Conservation (phyloP, 2,797 vertebrate species). For the Helarctos malayanus region DNA sequence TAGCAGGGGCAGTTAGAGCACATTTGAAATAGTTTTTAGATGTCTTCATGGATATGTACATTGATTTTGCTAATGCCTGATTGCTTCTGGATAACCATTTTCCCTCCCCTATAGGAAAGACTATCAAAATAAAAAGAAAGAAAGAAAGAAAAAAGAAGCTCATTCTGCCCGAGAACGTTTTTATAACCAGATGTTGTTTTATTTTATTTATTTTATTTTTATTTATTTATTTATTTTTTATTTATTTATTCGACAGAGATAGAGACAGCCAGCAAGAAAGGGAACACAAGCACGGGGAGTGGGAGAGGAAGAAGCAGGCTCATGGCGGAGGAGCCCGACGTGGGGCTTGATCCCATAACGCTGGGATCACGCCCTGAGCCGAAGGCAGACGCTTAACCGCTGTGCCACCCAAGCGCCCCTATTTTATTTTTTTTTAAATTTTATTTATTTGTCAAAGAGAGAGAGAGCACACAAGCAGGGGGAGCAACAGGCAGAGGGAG, state of each 20-base stretch:
- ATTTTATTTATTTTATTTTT: too few species aligned
- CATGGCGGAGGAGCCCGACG: too few species aligned
- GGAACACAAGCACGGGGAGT: not conserved
- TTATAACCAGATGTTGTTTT: not conserved
- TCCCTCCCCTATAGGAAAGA: not conserved
- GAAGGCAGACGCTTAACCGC: too few species aligned
- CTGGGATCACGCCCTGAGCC: too few species aligned
- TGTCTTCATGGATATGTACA: not conserved
- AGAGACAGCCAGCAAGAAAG: not conserved
- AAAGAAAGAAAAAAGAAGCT: not conserved
- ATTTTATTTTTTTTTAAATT: too few species aligned
- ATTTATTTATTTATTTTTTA: not conserved
- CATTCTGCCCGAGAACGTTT: conserved; percentile 10
- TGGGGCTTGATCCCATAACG: too few species aligned
- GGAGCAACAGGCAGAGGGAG: too few species aligned
- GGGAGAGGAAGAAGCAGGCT: not conserved
- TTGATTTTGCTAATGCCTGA: conserved; percentile 33
- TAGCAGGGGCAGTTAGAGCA: not conserved
- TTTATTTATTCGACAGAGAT: not conserved
- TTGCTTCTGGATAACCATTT: conserved; percentile 30
- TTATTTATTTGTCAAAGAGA: too few species aligned
- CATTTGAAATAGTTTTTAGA: conserved; percentile 26
- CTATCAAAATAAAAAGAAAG: not conserved
- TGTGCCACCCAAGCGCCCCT: too few species aligned
- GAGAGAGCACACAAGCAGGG: too few species aligned